Base-by-base conservation (phyloP, 1,140 invertebrate species). In the Anoplophora glabripennis region DNA sequence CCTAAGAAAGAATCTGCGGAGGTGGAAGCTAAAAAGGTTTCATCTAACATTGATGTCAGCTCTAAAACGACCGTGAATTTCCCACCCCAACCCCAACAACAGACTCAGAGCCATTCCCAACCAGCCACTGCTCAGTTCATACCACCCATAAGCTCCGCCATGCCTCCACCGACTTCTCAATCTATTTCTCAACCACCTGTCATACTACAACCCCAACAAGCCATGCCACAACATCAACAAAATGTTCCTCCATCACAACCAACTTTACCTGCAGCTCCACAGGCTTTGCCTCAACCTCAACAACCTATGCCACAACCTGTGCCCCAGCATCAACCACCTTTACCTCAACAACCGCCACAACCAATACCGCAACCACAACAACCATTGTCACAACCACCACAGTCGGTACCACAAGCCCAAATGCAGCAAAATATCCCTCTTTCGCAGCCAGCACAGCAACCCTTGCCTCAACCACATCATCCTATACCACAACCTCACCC, bases 1-100 rank as follows among this genome's bases (percentile, higher is more conserved):
- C 71, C 66, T 37, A 71, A 72, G 34, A 71, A 72, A 37, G 72
- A 75, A 45, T 37, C 65, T 2, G 47, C 48, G 7, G 69, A 67
- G 53, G 41, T 45, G 5, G 71, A 72, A 34, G 8, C 53, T 9
- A 72, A 72, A 56, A 70, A 65, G 49, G 49, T 59, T 11, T 12
- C 53, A 34, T 64, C 54, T n/a, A 61, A 40, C 48, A 52, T 60
- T 3, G 63, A 64, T 15, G 57, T 64, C 18, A 36, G 45, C 49
- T 12, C 42, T 5, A 60, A 57, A 37, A 10, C 48, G 35, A 5
- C 45, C 12, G 33, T 41, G n/a, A 12, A 46, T 10, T 38, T 53
- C 46, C 46, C 61, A 10, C 21, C 51, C 7, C 48, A 52, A 12
- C 42, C 33, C 1, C 12, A 28, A 51, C 3, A 14, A 21, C 17